These are phyloP conservation scores for Malacoctenus gilli DNA, from an alignment of 2,797 vertebrate genomes.

Conservation along the genomic window DNA sequence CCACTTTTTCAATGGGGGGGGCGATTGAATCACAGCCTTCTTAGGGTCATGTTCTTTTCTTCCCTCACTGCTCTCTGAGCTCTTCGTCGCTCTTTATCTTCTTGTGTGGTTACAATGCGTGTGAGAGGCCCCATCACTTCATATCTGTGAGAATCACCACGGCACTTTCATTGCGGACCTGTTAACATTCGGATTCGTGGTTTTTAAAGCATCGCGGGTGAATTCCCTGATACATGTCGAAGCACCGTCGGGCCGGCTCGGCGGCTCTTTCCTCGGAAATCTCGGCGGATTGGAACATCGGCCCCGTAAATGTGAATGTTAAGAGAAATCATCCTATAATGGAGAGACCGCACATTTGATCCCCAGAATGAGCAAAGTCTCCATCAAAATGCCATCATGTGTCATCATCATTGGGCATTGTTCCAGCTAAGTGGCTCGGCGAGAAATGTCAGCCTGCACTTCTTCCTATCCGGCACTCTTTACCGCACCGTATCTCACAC, in stretches of 20 bases:
- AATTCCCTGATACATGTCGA: not conserved
- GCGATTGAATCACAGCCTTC: no score
- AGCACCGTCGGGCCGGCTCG: not conserved
- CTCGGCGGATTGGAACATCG: not conserved
- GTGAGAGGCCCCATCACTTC: no score
- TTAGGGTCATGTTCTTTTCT: no score
- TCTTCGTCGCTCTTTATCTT: no score
- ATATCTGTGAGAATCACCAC: no score
- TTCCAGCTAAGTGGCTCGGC: not conserved
- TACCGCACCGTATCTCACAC: not conserved
- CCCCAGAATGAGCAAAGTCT: not conserved
- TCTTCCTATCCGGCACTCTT: slow-evolving; percentile 10
- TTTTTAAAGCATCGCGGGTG: not conserved
- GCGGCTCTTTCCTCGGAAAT: not conserved
- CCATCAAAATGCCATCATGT: slow-evolving; percentile 24
- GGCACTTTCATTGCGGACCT: no score
- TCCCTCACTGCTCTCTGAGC: no score
- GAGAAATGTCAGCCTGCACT: slow-evolving; percentile 27
- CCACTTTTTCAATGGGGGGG: no score
- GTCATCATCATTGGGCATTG: not conserved
- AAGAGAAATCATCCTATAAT: not conserved
- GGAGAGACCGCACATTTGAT: slow-evolving; percentile 11
- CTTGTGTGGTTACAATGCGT: no score
- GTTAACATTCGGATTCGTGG: not conserved
- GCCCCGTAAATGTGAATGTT: not conserved